A percentile compares a stretch with the other conserved stretches of the same genome.
These are phyloP conservation scores for Catharus bicknelli DNA, from an alignment of 2,113 vertebrate genomes.

Conservation along the genomic window DNA sequence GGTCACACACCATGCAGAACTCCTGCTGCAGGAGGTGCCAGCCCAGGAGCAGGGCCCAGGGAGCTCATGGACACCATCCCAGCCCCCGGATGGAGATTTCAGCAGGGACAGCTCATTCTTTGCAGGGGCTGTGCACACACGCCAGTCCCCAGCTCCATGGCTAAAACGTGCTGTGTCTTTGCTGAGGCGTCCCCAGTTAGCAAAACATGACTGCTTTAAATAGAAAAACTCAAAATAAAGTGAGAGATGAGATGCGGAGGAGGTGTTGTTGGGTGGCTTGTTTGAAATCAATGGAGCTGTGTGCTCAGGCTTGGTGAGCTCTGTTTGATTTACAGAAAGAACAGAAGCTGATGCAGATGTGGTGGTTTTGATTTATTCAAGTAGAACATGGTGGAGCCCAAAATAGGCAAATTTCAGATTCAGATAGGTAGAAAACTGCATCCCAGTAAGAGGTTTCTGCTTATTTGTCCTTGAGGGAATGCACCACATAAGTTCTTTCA, in stretches of 20 bases:
- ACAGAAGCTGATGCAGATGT: background rate
- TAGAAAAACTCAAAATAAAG: background rate
- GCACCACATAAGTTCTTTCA: background rate
- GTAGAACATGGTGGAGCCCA: background rate
- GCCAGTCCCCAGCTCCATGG: background rate
- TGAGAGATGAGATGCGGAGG: background rate
- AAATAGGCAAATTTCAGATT: background rate
- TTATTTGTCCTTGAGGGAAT: background rate
- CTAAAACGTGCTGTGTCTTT: background rate
- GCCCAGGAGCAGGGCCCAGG: background rate
- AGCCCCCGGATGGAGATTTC: background rate
- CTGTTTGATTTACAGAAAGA: background rate
- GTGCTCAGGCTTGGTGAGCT: background rate
- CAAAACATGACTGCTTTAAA: background rate
- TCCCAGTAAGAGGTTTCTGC: background rate
- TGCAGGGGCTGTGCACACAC: background rate
- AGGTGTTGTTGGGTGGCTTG: background rate
- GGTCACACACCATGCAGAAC: accelerated
- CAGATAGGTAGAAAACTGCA: background rate
- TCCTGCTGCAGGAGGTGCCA: background rate
- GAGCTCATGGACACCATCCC: background rate
- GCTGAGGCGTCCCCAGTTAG: background rate
- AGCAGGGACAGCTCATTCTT: background rate
- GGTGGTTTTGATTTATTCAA: background rate
- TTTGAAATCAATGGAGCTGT: background rate